Evolutionary conservation across 92 coral and sea anemone species (phyloP).

Genomic region (Zoanthus solanderi): DNA sequence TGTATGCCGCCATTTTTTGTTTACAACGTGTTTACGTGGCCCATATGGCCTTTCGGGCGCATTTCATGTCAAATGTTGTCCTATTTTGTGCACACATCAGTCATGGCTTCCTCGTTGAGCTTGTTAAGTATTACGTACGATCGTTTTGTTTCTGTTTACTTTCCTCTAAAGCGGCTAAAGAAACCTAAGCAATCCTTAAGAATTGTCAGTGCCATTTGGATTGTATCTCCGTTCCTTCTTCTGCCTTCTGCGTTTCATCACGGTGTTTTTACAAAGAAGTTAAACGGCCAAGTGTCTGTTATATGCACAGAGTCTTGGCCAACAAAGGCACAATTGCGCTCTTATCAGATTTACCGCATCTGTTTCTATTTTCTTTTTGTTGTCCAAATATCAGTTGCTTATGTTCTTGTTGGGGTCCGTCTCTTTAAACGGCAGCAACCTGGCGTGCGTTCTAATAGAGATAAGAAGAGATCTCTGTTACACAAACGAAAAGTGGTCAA

Average conservation of each 20-base stretch:
- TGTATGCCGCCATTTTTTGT: conserved; percentile 90
- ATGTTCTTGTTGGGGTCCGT: conserved; percentile 69
- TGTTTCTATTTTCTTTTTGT: conserved; percentile 77
- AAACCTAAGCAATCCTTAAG: conserved; percentile 61
- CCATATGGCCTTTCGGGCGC: conserved; percentile 84
- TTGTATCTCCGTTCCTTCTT: conserved; percentile 78
- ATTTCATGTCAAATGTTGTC: conserved; percentile 69
- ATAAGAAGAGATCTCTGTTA: conserved; percentile 62
- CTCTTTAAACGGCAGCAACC: conserved; percentile 82
- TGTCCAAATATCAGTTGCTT: conserved; percentile 80
- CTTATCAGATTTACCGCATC: conserved; percentile 75
- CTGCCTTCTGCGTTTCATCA: conserved; percentile 79
- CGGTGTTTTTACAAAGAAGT: conserved; percentile 42
- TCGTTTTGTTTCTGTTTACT: conserved; percentile 79
- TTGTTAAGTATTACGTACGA: conserved; percentile 84
- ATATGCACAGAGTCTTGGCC: conserved; percentile 81
- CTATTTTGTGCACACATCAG: conserved; percentile 82
- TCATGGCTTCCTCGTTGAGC: conserved; percentile 87
- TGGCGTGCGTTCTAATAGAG: conserved; percentile 71
- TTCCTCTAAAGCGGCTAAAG: conserved; percentile 71
- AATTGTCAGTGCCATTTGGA: conserved; percentile 74
- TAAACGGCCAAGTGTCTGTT: conserved; percentile 47
- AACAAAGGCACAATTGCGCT: conserved; percentile 51
- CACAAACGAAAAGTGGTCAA: conserved; percentile 78
- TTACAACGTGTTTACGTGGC: conserved; percentile 86